Conservation (phyloP, 2,113 vertebrate genomes). For the Labrus mixtus region DNA sequence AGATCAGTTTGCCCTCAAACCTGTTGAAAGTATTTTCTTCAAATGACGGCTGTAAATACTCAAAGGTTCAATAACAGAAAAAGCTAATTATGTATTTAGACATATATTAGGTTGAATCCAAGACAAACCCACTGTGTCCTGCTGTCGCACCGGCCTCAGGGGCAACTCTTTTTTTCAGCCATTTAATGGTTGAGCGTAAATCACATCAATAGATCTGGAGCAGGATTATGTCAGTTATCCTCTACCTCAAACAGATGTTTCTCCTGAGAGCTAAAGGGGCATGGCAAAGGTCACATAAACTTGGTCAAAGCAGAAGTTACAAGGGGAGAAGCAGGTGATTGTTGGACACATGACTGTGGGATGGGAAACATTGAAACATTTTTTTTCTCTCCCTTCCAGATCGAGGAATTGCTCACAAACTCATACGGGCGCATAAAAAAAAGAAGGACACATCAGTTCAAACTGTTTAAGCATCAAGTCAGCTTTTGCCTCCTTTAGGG, state of each 20-base stretch:
- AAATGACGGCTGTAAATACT: background rate
- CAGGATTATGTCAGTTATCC: slow-evolving; percentile 62
- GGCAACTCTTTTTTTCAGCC: slow-evolving; percentile 8
- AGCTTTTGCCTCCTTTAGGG: too few relatives aligned
- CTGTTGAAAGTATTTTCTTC: slow-evolving; percentile 6
- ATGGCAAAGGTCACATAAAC: slow-evolving; percentile 67
- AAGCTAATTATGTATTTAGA: background rate
- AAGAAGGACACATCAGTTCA: slow-evolving; percentile 8
- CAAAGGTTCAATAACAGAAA: background rate
- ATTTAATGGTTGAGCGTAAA: slow-evolving; percentile 55
- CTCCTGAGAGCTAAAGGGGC: slow-evolving; percentile 58
- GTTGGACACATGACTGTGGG: slow-evolving; percentile 38
- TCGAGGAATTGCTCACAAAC: slow-evolving; percentile 15
- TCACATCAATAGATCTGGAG: slow-evolving; percentile 56
- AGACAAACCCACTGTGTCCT: background rate
- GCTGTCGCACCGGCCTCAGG: slow-evolving; percentile 13
- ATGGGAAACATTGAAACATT: slow-evolving; percentile 43
- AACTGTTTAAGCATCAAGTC: too few relatives aligned
- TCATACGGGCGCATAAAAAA: background rate
- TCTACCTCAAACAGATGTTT: slow-evolving; percentile 77
- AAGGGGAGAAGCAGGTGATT: slow-evolving; percentile 67
- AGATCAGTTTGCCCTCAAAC: background rate
- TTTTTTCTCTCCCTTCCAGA: slow-evolving; percentile 56
- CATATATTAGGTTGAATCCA: slow-evolving; percentile 7
- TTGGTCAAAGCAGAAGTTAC: slow-evolving; percentile 67